Percentiles rank a stretch among this genome's conserved stretches.
Conservation (phyloP, 2,113 vertebrate genomes). For the Pipra filicauda region DNA sequence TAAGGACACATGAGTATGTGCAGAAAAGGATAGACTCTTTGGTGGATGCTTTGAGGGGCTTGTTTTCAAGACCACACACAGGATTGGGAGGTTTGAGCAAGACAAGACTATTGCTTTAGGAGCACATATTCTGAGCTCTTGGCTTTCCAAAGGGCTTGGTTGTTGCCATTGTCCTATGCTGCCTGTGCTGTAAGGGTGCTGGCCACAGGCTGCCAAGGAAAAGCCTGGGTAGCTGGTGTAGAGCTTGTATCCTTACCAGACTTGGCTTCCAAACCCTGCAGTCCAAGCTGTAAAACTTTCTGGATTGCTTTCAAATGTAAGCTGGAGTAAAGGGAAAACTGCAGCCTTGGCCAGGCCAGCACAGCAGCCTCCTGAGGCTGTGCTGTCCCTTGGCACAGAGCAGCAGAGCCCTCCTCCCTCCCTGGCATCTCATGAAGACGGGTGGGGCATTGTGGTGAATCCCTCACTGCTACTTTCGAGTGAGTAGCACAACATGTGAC, state of each 20-base stretch:
- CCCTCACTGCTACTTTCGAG: background rate
- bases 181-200: no score
- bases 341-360: background rate
- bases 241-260: background rate
- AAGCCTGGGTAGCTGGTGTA: background rate
- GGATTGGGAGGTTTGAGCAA: background rate
- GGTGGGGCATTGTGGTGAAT: background rate
- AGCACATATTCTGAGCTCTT: background rate
- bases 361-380: background rate
- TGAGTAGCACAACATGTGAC: background rate
- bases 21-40: background rate
- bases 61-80: background rate
- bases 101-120: background rate
- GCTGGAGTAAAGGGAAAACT: background rate
- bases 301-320: background rate
- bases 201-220: background rate
- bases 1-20: fast-evolving
- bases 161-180: background rate
- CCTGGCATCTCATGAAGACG: background rate
- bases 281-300: background rate
- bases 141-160: background rate
- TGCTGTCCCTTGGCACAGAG: fast-evolving
- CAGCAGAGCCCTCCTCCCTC: background rate
- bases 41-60: background rate
- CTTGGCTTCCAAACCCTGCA: background rate